Conservation (phyloP, 2,113 vertebrate species). For the Dasyornis broadbenti region DNA sequence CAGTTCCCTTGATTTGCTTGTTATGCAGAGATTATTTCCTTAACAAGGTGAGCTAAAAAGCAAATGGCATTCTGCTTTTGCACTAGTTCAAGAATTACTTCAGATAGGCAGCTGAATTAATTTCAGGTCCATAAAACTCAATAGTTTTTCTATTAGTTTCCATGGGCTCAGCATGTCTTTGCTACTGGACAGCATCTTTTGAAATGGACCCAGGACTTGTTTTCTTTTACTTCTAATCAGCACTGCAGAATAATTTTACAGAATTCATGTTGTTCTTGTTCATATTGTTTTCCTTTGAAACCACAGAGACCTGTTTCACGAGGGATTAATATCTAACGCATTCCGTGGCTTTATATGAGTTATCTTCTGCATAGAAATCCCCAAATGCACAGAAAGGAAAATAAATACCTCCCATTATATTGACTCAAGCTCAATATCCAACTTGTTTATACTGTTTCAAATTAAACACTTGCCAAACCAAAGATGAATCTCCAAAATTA, state of each 20-base stretch:
- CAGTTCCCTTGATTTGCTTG: not conserved
- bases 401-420: not conserved
- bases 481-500: not conserved
- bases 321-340: not conserved
- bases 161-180: not conserved
- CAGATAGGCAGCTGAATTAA: not conserved
- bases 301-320: not conserved
- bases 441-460: constrained; percentile 1
- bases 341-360: not conserved
- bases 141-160: not conserved
- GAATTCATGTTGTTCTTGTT: not conserved
- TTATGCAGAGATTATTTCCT: not conserved
- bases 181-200: not conserved
- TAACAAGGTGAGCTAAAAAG: not conserved
- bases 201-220: not conserved
- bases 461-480: not conserved
- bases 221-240: not conserved
- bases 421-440: not conserved
- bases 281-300: not conserved
- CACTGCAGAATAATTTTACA: not conserved
- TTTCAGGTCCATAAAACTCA: not conserved
- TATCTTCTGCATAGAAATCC: not conserved
- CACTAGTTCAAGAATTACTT: not conserved
- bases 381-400: not conserved
- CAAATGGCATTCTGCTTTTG: not conserved